Base-by-base conservation (phyloP, 2,113 vertebrate genomes). In the Salvelinus sp. region DNA sequence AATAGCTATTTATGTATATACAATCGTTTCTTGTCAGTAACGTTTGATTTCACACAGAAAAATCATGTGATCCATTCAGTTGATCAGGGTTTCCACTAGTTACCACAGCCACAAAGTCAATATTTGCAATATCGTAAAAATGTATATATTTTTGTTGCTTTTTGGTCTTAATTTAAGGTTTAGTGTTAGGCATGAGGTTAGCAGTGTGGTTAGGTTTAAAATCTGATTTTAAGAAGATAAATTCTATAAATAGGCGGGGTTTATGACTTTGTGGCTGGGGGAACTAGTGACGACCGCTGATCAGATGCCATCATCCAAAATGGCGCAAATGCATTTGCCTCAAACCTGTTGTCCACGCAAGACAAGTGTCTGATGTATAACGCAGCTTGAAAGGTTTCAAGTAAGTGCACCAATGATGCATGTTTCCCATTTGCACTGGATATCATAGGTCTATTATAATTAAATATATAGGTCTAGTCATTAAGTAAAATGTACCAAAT, bases 51-150 rank as follows among this genome's bases (percentile, higher is more conserved):
- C 76, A 82, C 79, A 22, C n/a, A 44, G 72, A 72, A 6, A 5
- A 9, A 1, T 83, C 83, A 90, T 79, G 78, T 82, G 80, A 86
- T 74, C 74, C 71, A 66, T 82, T 79, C 72, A 78, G 67, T 70
- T 69, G 70, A 70, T 64, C 78, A 70, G 16, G 1, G 7, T 44
- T 44, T 44, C 38, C 7, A 44, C 38, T 44, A 44, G 38, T 44
- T 44, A 44, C 38, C 38, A 44, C 9, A 9, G 7, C 38, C 38
- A 44, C 38, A 10, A 44, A 10, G 38, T 9, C 1, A 2, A 38
- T 38, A 38, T 38, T 7, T 1, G 38, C 38, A 44, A 44, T 44
- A 44, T 44, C 38, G 9, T 44, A 10, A 10, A 44, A 9, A 44
- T 44, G 1, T 5, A 33, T 6, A 1, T 33, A 6, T 33, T 30